These are phyloP conservation scores for Apamea anceps DNA, from an alignment of 2,888 invertebrate genomes.

Conservation along the genomic window DNA sequence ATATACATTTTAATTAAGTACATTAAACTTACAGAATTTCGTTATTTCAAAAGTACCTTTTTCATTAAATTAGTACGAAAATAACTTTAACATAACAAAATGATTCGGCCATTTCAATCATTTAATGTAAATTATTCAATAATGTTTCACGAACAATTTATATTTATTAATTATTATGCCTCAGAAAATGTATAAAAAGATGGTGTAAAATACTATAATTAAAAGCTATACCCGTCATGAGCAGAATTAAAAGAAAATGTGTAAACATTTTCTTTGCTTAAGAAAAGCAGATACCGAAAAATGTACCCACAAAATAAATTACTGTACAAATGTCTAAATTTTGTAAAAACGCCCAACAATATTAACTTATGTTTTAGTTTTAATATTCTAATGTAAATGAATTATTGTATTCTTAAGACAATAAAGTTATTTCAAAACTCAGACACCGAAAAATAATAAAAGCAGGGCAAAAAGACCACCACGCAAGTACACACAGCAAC, in stretches of 20 bases:
- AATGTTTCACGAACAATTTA: constrained; percentile 20
- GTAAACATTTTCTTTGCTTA: background rate
- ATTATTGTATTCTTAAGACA: background rate
- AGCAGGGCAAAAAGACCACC: background rate
- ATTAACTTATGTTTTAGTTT: background rate
- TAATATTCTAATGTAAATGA: background rate
- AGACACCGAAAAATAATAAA: background rate
- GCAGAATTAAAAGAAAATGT: constrained; percentile 9
- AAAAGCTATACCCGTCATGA: constrained; percentile 4
- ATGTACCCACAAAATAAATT: background rate
- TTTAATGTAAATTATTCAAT: constrained; percentile 42
- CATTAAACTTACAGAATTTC: constrained; percentile 30
- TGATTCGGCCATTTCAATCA: constrained; percentile 42
- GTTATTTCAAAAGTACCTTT: constrained; percentile 35
- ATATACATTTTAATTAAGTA: constrained; percentile 39
- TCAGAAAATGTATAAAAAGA: constrained; percentile 12
- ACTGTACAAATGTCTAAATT: background rate
- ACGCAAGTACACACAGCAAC: no score
- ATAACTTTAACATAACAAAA: constrained; percentile 23
- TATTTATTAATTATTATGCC: constrained; percentile 40
- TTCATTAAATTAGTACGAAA: constrained; percentile 14
- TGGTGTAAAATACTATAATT: constrained; percentile 3
- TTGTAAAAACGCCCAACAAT: background rate
- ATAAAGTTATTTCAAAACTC: background rate
- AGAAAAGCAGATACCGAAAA: background rate